These are phyloP conservation scores for Buceros bicornis DNA, from an alignment of 2,797 vertebrate species.

Conservation along the genomic window DNA sequence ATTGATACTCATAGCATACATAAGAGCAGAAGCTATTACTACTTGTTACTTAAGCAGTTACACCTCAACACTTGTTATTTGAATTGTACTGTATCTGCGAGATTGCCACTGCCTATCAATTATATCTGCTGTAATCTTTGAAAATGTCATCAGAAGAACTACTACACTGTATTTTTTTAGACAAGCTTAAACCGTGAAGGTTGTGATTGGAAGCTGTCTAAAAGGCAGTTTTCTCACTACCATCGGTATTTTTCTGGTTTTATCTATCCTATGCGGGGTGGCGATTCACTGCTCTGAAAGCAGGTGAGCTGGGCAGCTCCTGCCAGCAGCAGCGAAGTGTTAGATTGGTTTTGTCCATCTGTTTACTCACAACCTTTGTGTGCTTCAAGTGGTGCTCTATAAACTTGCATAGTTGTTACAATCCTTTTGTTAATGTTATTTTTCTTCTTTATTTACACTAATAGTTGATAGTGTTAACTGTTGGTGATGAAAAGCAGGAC, in stretches of 20 bases:
- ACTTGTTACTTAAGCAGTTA: background rate
- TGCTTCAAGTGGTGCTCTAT: background rate
- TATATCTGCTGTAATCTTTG: background rate
- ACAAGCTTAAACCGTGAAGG: background rate
- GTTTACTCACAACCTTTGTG: background rate
- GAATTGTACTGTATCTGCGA: background rate
- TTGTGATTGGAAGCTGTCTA: background rate
- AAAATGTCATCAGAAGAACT: background rate
- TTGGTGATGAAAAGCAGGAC: background rate
- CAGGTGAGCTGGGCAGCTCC: background rate
- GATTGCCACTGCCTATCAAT: background rate
- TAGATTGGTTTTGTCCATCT: background rate
- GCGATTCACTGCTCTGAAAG: background rate
- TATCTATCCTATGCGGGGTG: background rate
- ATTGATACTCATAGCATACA: background rate
- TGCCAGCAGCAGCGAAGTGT: background rate
- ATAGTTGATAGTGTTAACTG: background rate
- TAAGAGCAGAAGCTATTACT: background rate
- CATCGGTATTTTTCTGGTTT: too few relatives aligned
- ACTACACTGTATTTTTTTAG: background rate
- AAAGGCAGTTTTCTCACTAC: background rate
- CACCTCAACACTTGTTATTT: background rate
- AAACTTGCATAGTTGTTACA: background rate
- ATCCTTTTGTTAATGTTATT: background rate
- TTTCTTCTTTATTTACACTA: background rate